Evolutionary conservation across 2,888 invertebrate species (phyloP).

Genomic region (Sarcophaga caerulescens): DNA sequence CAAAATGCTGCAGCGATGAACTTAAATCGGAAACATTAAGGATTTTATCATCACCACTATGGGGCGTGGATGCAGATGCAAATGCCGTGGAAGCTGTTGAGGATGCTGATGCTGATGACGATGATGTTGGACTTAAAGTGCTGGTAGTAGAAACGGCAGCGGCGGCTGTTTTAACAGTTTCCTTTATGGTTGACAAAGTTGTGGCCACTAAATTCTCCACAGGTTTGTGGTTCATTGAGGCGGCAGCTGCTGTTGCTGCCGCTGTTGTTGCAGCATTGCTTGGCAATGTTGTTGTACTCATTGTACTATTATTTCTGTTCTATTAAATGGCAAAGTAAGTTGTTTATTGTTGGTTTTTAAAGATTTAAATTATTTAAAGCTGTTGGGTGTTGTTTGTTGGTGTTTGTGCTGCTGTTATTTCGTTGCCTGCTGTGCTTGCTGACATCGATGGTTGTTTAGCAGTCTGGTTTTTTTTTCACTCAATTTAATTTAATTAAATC

Average conservation of each 20-base stretch:
- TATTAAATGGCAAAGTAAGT: background rate
- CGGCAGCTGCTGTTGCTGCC: conserved; percentile 38
- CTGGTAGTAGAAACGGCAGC: conserved; percentile 5
- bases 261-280: background rate
- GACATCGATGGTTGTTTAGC: background rate
- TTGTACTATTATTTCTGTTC: background rate
- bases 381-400: background rate
- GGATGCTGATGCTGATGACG: conserved; percentile 11
- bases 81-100: background rate
- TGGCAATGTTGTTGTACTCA: background rate
- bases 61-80: background rate
- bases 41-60: conserved; percentile 50
- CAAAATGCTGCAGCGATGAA: conserved; percentile 85
- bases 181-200: conserved; percentile 62
- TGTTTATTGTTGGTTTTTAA: background rate
- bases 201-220: conserved; percentile 63
- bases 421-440: conserved; percentile 19
- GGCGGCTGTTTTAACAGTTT: conserved; percentile 48
- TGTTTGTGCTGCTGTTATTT: background rate
- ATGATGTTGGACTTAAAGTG: background rate
- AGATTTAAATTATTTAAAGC: background rate
- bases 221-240: conserved; percentile 32
- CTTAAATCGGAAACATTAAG: conserved; percentile 79
- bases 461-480: background rate
- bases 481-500: background rate